Evolutionary conservation across 37 sponge, comb jelly and placozoan species (phyloP).

Genomic region (Mnemiopsis leidyi): DNA sequence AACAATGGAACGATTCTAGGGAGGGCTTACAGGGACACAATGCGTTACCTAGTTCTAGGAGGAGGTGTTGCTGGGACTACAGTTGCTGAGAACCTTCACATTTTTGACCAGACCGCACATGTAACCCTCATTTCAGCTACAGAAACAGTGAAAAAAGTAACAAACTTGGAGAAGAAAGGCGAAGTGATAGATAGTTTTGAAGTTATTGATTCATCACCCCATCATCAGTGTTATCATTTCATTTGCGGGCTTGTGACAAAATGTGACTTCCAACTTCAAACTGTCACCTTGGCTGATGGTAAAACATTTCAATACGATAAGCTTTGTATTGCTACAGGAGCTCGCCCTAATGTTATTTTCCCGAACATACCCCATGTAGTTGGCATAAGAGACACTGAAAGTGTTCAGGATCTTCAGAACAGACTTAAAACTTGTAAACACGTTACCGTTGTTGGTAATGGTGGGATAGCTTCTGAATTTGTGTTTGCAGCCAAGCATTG

Average conservation of each 20-base stretch:
- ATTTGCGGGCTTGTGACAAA: slow-evolving; percentile 50
- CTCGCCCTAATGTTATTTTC: slow-evolving; percentile 75
- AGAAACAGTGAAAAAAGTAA: slow-evolving; percentile 45
- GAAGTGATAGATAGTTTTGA: neutral
- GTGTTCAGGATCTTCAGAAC: slow-evolving; percentile 82
- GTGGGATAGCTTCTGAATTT: slow-evolving; percentile 96
- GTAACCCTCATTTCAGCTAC: slow-evolving; percentile 39
- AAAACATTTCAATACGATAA: slow-evolving; percentile 73
- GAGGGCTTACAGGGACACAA: no score
- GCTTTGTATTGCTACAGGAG: slow-evolving; percentile 93
- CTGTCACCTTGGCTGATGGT: slow-evolving; percentile 68
- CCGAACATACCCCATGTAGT: slow-evolving; percentile 71
- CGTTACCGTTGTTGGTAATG: slow-evolving; percentile 91
- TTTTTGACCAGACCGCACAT: neutral
- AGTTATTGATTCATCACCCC: neutral
- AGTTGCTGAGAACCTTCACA: slow-evolving; percentile 13
- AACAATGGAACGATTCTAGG: no score
- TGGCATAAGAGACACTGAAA: slow-evolving; percentile 95
- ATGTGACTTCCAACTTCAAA: slow-evolving; percentile 48
- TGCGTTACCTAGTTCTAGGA: slow-evolving; percentile 49
- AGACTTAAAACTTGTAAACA: slow-evolving; percentile 74
- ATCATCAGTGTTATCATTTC: neutral
- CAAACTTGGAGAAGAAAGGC: neutral
- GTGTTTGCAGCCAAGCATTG: slow-evolving; percentile 82
- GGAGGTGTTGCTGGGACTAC: slow-evolving; percentile 54